Percentiles rank a stretch among this genome's conserved stretches.
phyloP scores from a whole-genome alignment of 2,113 vertebrate species.

The Aramus guarauna region DNA sequence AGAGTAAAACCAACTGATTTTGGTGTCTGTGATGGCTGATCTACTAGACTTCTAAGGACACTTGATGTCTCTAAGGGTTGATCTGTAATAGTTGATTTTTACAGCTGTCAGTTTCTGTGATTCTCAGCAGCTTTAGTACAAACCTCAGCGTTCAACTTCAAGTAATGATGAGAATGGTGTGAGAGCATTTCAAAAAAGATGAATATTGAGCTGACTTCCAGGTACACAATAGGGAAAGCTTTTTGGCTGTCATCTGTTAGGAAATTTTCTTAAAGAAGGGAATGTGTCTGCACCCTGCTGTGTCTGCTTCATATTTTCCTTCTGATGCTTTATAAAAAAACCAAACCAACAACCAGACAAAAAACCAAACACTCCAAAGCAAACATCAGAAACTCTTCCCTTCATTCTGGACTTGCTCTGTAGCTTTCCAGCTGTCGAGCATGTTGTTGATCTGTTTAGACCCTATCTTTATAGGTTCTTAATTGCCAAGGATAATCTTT shows the following conservation, averaged over 20 bases:
- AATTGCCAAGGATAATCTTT: not conserved
- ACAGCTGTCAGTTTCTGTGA: not conserved
- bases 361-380: not conserved
- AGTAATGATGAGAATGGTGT: not conserved
- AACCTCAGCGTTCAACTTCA: not conserved
- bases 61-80: not conserved
- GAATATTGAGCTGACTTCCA: not conserved
- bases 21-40: not conserved
- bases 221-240: not conserved
- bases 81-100: not conserved
- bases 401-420: not conserved
- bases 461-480: not conserved
- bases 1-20: not conserved
- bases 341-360: not conserved
- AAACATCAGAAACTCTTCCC: not conserved
- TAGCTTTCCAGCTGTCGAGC: not conserved
- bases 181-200: not conserved
- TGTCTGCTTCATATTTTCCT: not conserved
- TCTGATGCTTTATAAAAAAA: not conserved
- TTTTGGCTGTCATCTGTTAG: not conserved
- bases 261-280: not conserved
- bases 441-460: not conserved
- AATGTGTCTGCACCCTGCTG: not conserved
- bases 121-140: not conserved
- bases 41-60: not conserved